Conservation (phyloP, 2,888 invertebrate genomes). For the Rhabditophanes sp. region DNA sequence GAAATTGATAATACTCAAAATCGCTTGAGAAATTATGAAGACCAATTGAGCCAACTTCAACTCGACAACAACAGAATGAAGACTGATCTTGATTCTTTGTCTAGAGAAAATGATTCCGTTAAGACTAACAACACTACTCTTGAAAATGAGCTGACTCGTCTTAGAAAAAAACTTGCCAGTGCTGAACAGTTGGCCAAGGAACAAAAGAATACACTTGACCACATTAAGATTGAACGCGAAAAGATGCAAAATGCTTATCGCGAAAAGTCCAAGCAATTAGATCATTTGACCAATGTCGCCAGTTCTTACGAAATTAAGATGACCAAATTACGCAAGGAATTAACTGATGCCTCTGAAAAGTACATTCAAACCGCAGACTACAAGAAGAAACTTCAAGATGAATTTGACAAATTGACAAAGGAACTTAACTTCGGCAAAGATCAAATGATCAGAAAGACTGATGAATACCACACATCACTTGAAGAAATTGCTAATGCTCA, state of each 20-base stretch:
- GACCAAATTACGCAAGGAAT: constrained; percentile 28
- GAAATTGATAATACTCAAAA: constrained; percentile 34
- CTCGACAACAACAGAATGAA: constrained; percentile 20
- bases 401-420: constrained; percentile 26
- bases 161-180: constrained; percentile 24
- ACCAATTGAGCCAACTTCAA: constrained; percentile 27
- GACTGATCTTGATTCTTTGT: constrained; percentile 13
- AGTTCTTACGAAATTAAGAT: constrained; percentile 32
- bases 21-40: constrained; percentile 30
- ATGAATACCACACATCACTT: constrained; percentile 36
- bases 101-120: constrained; percentile 27
- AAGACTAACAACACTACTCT: constrained; percentile 24
- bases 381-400: constrained; percentile 24
- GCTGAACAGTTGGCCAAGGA: constrained; percentile 31
- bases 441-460: constrained; percentile 39
- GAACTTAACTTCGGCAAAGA: constrained; percentile 41
- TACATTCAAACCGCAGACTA: too few relatives aligned
- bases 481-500: constrained; percentile 39
- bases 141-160: constrained; percentile 23
- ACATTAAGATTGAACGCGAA: constrained; percentile 24
- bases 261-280: constrained; percentile 37
- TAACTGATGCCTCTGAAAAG: constrained; percentile 35
- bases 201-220: constrained; percentile 20
- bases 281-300: constrained; percentile 30
- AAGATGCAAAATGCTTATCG: constrained; percentile 35